A percentile compares a stretch with the other conserved stretches of the same genome.
phyloP scores from a whole-genome alignment of 1,140 invertebrate genomes.

The Aphelenchoides besseyi region DNA sequence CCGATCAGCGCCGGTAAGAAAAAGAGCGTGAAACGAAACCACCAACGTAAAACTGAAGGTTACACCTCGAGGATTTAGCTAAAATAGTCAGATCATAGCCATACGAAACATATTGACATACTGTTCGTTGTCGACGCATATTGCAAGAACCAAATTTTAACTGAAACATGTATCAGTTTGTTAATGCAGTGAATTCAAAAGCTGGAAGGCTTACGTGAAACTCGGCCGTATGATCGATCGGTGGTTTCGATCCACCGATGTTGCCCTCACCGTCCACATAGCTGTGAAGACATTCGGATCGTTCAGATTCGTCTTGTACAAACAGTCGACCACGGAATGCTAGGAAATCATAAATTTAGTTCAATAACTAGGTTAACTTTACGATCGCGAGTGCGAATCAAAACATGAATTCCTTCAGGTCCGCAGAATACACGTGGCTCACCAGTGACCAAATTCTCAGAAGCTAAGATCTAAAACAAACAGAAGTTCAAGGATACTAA shows the following conservation, averaged over 20 bases:
- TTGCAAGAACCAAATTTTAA: slow-evolving; percentile 60
- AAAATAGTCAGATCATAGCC: background rate
- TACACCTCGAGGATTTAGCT: slow-evolving; percentile 58
- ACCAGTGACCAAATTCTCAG: slow-evolving; percentile 32
- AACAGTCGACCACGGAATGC: slow-evolving; percentile 54
- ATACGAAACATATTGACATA: slow-evolving; percentile 12
- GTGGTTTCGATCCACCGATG: background rate
- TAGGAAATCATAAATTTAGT: slow-evolving; percentile 49
- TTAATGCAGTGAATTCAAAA: background rate
- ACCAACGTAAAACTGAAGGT: slow-evolving; percentile 57
- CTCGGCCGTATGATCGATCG: slow-evolving; percentile 8
- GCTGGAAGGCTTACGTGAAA: slow-evolving; percentile 1
- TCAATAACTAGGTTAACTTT: slow-evolving; percentile 32
- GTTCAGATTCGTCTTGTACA: slow-evolving; percentile 58
- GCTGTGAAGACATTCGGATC: slow-evolving; percentile 47
- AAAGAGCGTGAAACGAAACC: slow-evolving; percentile 59
- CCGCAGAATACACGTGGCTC: slow-evolving; percentile 48
- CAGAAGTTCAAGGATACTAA: background rate
- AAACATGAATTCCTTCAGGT: slow-evolving; percentile 19
- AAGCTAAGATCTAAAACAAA: background rate
- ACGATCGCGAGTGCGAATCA: background rate
- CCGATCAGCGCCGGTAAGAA: slow-evolving; percentile 56
- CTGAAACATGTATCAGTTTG: slow-evolving; percentile 44
- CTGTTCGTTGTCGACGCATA: slow-evolving; percentile 57
- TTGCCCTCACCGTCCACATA: slow-evolving; percentile 27